Conservation (phyloP, 2,888 invertebrate species). For the Diarsia brunnea region DNA sequence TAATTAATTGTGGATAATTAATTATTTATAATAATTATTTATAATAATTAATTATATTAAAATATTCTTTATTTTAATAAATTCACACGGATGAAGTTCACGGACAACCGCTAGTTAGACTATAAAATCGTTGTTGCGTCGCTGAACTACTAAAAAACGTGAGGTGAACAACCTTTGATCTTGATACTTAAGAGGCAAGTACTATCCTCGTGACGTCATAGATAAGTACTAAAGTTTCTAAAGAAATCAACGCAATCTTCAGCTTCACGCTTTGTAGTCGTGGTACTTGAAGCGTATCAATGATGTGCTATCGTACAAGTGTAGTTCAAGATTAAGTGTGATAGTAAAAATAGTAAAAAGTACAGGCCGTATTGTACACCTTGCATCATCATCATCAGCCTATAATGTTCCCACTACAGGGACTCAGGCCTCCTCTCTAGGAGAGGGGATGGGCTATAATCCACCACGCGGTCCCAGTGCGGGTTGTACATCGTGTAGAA, state of each 20-base stretch:
- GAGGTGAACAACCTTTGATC: conserved; percentile 28
- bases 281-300: conserved; percentile 6
- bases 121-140: not conserved
- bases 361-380: not conserved
- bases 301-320: conserved; percentile 11
- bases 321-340: not conserved
- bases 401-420: too few relatives aligned
- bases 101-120: too few relatives aligned
- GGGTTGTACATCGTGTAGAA: too few relatives aligned
- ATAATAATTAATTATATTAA: too few relatives aligned
- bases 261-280: not conserved
- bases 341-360: not conserved
- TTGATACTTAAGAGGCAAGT: conserved; percentile 4
- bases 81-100: too few relatives aligned
- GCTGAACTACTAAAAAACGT: not conserved
- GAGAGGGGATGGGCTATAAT: too few relatives aligned
- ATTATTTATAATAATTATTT: too few relatives aligned
- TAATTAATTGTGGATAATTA: too few relatives aligned
- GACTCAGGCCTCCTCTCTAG: too few relatives aligned
- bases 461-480: too few relatives aligned
- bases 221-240: not conserved
- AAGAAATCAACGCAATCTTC: conserved; percentile 7
- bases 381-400: too few relatives aligned
- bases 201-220: conserved; percentile 5
- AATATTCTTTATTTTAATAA: too few relatives aligned